phyloP scores from a whole-genome alignment of 2,888 invertebrate species.

The Prosopocoilus inquinatus region DNA sequence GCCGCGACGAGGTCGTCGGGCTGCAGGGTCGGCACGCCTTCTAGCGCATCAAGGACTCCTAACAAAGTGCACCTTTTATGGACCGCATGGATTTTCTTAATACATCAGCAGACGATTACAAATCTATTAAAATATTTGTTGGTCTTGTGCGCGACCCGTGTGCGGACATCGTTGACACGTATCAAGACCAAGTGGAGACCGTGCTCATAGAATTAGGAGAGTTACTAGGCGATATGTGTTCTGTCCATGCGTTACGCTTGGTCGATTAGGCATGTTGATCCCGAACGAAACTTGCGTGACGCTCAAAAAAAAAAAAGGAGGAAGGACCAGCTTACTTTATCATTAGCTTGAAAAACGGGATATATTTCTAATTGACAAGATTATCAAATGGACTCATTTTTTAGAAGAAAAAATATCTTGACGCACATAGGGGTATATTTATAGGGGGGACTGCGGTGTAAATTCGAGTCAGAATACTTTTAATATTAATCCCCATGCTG shows the following conservation, averaged over 20 bases:
- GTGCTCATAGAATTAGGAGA: slow-evolving; percentile 50
- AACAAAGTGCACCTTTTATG: slow-evolving; percentile 44
- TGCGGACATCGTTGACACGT: slow-evolving; percentile 46
- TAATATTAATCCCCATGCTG: no score
- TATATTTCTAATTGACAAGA: slow-evolving; percentile 25
- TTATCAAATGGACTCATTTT: slow-evolving; percentile 34
- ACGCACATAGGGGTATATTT: slow-evolving; percentile 49
- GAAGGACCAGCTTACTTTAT: no score
- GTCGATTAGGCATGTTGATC: slow-evolving; percentile 26
- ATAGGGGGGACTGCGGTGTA: slow-evolving; percentile 44
- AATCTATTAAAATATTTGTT: slow-evolving; percentile 47
- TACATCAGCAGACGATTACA: slow-evolving; percentile 34
- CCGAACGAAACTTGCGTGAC: not conserved
- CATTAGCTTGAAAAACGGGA: not conserved
- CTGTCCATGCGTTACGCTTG: slow-evolving; percentile 39
- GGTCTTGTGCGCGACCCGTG: slow-evolving; percentile 49
- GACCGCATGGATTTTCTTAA: slow-evolving; percentile 38
- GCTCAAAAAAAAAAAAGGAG: no score
- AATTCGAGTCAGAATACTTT: slow-evolving; percentile 39
- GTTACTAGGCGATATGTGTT: slow-evolving; percentile 49
- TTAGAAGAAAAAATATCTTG: slow-evolving; percentile 45
- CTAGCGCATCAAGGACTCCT: slow-evolving; percentile 37
- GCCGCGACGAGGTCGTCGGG: slow-evolving; percentile 34
- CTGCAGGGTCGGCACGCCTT: slow-evolving; percentile 31
- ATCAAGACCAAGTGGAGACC: slow-evolving; percentile 46